Percentiles rank a stretch among this genome's conserved stretches.
Conservation (phyloP, 2,888 invertebrate species). For the Deilephila porcellus region DNA sequence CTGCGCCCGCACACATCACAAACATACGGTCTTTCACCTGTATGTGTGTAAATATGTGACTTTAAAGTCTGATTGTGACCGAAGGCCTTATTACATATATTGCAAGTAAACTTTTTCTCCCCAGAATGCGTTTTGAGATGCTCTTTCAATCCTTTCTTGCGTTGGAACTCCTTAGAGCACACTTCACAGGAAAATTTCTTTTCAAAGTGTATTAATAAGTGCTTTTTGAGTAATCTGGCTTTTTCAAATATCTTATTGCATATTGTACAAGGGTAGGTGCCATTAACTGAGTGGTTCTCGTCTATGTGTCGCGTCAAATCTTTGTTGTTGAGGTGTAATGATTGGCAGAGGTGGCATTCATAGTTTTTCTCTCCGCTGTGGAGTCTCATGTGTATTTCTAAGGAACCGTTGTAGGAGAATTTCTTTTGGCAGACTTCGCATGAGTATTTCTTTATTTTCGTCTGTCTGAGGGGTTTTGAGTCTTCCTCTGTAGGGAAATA, state of each 20-base stretch:
- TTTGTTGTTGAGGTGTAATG: constrained; percentile 60
- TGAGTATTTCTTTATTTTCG: constrained; percentile 47
- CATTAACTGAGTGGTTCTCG: constrained; percentile 52
- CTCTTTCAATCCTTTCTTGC: constrained; percentile 72
- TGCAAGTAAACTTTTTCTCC: constrained; percentile 65
- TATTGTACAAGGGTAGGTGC: constrained; percentile 60
- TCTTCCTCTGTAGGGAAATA: constrained; percentile 37
- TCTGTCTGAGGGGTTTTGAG: constrained; percentile 32
- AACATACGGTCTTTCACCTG: constrained; percentile 71
- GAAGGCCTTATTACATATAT: constrained; percentile 65
- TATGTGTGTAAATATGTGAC: constrained; percentile 73
- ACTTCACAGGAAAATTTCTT: constrained; percentile 67
- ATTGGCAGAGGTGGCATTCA: constrained; percentile 63
- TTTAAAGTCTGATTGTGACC: constrained; percentile 75
- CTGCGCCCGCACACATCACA: constrained; percentile 73
- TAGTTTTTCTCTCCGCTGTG: constrained; percentile 65
- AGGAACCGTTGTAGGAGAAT: constrained; percentile 58
- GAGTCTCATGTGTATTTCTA: constrained; percentile 58
- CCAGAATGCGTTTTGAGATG: constrained; percentile 74
- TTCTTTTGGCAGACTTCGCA: constrained; percentile 61
- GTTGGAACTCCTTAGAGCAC: constrained; percentile 67
- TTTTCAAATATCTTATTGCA: constrained; percentile 64
- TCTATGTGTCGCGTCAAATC: constrained; percentile 68
- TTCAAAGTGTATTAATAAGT: constrained; percentile 62
- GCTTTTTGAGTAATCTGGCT: constrained; percentile 63